Base-by-base conservation (phyloP, 2,888 invertebrate genomes). In the Drosophila robusta region DNA sequence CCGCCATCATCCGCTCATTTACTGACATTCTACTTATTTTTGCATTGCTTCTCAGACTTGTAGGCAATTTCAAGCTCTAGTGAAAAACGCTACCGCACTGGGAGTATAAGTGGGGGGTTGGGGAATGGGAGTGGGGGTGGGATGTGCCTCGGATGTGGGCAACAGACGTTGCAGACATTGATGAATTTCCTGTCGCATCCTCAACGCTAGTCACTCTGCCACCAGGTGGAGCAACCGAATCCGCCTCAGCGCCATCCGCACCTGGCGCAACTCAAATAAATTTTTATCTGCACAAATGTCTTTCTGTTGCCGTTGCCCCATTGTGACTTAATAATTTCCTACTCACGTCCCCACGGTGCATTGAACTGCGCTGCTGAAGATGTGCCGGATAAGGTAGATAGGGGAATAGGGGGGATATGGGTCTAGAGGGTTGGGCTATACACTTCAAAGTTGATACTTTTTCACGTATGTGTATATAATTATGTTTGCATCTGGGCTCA, bases 271-370 rank as follows among this genome's bases (percentile, higher is more conserved):
- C 60, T 70, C 73, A 75, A 89, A 75, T 77, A 80, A 38, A 77
- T 75, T 80, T 74, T 51, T 80, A 70, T 82, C 73, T 76, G 66
- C 71, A 71, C 70, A 76, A 86, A 87, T 83, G 84, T 73, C 79
- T 65, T 78, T 64, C 66, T 51, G 55, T 56, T 69, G 80, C 65
- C 69, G 68, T 65, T 72, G 80, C 70, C 52, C 55, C 78, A 89
- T 87, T 85, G 89, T 85, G 89, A 87, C 87, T 84, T 78, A 84
- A 84, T 84, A 84, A 84, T 89, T 84, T 84, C 79, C 87, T 71
- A 77, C 87, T 89, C 81, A 80, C 73, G 71, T 80, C 83, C 73
- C 60, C 45, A 57, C 56, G 68, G 89, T 79, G 87, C 82, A 88
- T 88, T 83, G 89, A 83, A 86, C 87, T 76, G 64, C 60, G 39